Conservation (phyloP, 35 echinoderm and acorn worm genomes). For the Apostichopus parvimensis region DNA sequence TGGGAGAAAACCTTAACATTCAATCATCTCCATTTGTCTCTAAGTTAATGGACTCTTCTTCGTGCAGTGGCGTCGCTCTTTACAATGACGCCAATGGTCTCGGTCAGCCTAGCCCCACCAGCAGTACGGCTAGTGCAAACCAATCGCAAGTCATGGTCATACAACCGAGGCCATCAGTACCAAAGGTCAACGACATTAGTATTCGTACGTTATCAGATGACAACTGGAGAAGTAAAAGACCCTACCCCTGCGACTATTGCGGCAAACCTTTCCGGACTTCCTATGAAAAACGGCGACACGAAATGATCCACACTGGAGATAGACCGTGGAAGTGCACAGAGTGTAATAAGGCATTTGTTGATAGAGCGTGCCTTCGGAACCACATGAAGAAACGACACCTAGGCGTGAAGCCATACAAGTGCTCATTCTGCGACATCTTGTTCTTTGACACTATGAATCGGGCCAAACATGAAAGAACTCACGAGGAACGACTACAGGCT, state of each 20-base stretch:
- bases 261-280: conserved; percentile 53
- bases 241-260: conserved; percentile 50
- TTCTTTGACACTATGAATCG: conserved; percentile 46
- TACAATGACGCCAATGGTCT: conserved; percentile 40
- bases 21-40: conserved; percentile 37
- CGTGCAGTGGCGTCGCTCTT: conserved; percentile 42
- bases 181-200: neutral
- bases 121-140: neutral
- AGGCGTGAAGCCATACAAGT: conserved; percentile 46
- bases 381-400: conserved; percentile 42
- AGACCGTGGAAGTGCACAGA: conserved; percentile 49
- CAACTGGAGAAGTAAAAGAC: conserved; percentile 41
- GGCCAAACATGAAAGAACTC: conserved; percentile 35
- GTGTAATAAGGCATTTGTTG: conserved; percentile 43
- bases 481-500: conserved; percentile 27
- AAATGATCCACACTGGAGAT: conserved; percentile 50
- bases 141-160: neutral
- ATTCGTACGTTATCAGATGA: neutral
- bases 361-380: conserved; percentile 45
- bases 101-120: neutral
- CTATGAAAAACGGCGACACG: conserved; percentile 48
- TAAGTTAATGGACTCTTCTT: conserved; percentile 39
- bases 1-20: conserved; percentile 41
- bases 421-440: conserved; percentile 38
- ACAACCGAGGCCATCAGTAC: neutral